Percentiles rank a stretch among this genome's conserved stretches.
phyloP scores from a whole-genome alignment of 2,888 invertebrate species.

The Leucania comma region DNA sequence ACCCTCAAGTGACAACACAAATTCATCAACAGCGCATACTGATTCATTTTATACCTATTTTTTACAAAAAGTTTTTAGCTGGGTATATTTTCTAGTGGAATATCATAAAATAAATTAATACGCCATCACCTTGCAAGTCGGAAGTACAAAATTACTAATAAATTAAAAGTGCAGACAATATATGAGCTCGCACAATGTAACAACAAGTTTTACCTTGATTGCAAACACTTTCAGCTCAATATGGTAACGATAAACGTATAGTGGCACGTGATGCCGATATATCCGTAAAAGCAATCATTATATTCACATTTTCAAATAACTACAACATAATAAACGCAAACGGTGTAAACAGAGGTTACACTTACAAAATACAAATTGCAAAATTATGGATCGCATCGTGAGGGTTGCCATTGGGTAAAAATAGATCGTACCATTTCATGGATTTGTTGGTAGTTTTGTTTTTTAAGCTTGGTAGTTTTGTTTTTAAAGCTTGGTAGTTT shows the following conservation, averaged over 20 bases:
- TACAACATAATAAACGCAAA: background rate
- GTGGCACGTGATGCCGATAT: slow-evolving; percentile 29
- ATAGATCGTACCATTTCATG: slow-evolving; percentile 10
- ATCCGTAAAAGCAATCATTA: slow-evolving; percentile 28
- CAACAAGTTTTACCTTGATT: slow-evolving; percentile 39
- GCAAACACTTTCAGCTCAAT: slow-evolving; percentile 50
- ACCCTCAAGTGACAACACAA: background rate
- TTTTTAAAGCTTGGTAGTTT: slow-evolving; percentile 22
- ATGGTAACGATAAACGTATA: slow-evolving; percentile 22
- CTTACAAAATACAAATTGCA: slow-evolving; percentile 18
- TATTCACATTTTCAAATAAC: slow-evolving; percentile 21
- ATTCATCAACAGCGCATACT: no score
- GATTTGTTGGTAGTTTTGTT: slow-evolving; percentile 22
- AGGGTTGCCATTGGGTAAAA: slow-evolving; percentile 36
- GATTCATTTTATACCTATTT: no score
- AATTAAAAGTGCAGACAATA: slow-evolving; percentile 11
- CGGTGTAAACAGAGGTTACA: slow-evolving; percentile 4
- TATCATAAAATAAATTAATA: slow-evolving; percentile 10
- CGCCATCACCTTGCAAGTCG: background rate
- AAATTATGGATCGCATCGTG: slow-evolving; percentile 2
- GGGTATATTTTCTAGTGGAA: background rate
- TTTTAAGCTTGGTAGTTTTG: slow-evolving; percentile 20
- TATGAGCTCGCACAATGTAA: slow-evolving; percentile 4
- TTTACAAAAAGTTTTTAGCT: background rate
- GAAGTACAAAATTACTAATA: background rate